phyloP scores from a whole-genome alignment of 2,888 invertebrate genomes.

The Dryadula phaetusa region DNA sequence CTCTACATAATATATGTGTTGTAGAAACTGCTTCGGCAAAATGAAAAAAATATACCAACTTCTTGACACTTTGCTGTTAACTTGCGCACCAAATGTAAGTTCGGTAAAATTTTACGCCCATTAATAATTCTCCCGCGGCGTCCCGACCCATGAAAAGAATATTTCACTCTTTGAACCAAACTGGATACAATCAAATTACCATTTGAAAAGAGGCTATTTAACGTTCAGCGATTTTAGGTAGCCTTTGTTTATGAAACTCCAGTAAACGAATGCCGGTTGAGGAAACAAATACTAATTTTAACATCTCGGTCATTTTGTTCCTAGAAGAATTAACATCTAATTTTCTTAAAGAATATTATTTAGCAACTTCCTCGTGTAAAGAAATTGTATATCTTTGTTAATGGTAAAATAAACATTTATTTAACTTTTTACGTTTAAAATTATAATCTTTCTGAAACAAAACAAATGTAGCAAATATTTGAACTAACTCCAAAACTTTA shows the following conservation, averaged over 20 bases:
- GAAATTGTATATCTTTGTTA: neutral
- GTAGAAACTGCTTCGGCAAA: neutral
- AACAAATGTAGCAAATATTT: no score
- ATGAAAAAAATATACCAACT: constrained; percentile 34
- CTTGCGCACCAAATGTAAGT: constrained; percentile 33
- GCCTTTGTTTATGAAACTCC: constrained; percentile 54
- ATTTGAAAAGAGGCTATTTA: constrained; percentile 73
- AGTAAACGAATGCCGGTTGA: constrained; percentile 15
- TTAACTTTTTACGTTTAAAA: neutral
- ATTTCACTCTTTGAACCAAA: constrained; percentile 75
- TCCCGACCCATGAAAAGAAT: constrained; percentile 74
- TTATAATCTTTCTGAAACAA: no score
- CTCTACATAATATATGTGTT: neutral
- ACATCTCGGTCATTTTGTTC: neutral
- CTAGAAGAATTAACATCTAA: neutral
- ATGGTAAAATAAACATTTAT: neutral
- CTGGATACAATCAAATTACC: constrained; percentile 80
- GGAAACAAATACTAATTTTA: constrained; percentile 12
- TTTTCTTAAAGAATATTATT: neutral
- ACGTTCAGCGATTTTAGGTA: constrained; percentile 65
- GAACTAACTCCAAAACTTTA: no score
- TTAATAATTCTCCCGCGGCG: constrained; percentile 75
- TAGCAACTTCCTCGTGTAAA: neutral
- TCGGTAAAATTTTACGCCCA: constrained; percentile 64
- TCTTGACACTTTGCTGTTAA: constrained; percentile 20